Evolutionary conservation across 2,113 vertebrate species (phyloP).

Genomic region (Lophochroa leadbeateri): DNA sequence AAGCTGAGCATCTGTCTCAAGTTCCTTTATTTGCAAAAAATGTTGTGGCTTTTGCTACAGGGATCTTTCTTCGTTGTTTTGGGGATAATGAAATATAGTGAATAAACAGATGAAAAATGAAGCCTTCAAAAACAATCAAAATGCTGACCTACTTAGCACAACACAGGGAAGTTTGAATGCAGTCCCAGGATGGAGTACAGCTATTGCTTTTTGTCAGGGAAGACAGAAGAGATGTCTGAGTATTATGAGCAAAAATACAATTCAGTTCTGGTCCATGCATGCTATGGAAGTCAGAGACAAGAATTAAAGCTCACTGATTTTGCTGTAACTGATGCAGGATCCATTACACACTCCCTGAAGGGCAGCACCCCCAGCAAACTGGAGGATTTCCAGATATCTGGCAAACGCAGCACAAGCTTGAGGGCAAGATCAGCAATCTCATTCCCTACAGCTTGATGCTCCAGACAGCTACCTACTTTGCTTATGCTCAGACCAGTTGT

Average conservation of each 20-base stretch:
- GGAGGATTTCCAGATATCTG: not conserved
- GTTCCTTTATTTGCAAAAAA: not conserved
- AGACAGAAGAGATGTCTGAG: not conserved
- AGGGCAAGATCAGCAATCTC: not conserved
- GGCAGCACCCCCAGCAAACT: not conserved
- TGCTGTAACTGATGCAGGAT: not conserved
- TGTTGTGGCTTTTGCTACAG: not conserved
- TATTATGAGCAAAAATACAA: not conserved
- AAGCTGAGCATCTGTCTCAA: not conserved
- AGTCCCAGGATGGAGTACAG: not conserved
- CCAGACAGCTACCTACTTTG: not conserved
- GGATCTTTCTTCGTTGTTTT: not conserved
- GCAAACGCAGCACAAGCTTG: not conserved
- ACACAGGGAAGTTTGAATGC: not conserved
- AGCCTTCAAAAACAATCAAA: not conserved
- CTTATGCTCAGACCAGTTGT: not conserved
- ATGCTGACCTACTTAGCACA: not conserved
- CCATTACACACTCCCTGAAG: not conserved
- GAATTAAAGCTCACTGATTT: not conserved
- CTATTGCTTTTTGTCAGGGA: not conserved
- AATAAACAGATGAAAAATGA: not conserved
- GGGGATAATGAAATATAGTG: not conserved
- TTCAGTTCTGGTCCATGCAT: not conserved
- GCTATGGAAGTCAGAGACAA: not conserved
- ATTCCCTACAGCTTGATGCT: not conserved